phyloP scores from a whole-genome alignment of 2,888 invertebrate species.

The Belgica antarctica region DNA sequence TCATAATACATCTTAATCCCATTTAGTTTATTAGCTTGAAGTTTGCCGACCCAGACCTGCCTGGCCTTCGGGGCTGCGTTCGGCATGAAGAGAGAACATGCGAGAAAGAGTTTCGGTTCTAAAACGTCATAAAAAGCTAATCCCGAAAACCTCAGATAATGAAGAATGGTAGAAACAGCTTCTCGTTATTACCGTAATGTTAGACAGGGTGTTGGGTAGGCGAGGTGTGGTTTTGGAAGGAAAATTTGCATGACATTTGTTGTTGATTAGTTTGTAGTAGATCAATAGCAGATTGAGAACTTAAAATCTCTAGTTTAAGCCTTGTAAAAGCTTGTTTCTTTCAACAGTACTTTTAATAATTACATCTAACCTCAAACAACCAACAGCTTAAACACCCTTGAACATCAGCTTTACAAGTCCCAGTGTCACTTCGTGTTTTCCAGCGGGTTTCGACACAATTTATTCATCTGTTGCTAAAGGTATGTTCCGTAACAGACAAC shows the following conservation, averaged over 20 bases:
- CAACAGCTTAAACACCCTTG: no score
- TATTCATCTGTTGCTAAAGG: constrained; percentile 32
- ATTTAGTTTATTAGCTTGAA: constrained; percentile 40
- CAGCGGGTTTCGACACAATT: constrained; percentile 4
- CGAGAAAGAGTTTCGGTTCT: neutral
- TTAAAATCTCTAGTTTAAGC: no score
- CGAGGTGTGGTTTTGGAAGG: neutral
- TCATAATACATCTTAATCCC: constrained; percentile 41
- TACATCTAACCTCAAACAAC: no score
- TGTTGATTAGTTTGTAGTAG: no score
- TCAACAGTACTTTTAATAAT: no score
- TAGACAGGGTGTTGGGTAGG: neutral
- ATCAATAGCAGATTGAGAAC: no score
- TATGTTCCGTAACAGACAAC: neutral
- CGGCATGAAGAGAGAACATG: neutral
- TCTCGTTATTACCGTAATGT: neutral
- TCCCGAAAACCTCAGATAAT: constrained; percentile 33
- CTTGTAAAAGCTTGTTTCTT: no score
- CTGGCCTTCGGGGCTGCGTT: neutral
- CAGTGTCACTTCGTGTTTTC: constrained; percentile 1
- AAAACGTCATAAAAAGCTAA: constrained; percentile 28
- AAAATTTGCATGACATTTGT: no score
- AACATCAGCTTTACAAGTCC: no score
- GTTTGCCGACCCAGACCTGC: constrained; percentile 18
- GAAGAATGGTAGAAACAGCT: constrained; percentile 21